phyloP scores from a whole-genome alignment of 2,797 vertebrate species.

The Falco cherrug region DNA sequence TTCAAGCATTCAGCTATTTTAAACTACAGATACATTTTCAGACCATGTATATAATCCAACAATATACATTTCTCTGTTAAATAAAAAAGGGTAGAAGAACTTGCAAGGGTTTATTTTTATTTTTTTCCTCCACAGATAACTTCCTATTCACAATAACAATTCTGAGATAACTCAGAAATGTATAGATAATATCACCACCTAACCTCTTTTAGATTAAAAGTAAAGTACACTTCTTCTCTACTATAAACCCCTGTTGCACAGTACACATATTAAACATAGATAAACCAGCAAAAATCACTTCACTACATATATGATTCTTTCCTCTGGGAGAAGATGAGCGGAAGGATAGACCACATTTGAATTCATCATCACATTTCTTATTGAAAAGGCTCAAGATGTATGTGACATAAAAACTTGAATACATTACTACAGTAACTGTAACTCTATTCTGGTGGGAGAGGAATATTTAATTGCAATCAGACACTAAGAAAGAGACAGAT shows the following conservation, averaged over 20 bases:
- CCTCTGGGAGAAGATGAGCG: background rate
- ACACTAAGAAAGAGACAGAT: background rate
- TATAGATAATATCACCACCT: background rate
- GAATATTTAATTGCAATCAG: constrained; percentile 41
- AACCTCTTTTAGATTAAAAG: background rate
- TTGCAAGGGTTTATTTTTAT: background rate
- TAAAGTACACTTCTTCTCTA: background rate
- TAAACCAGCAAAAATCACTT: constrained; percentile 16
- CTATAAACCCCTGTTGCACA: background rate
- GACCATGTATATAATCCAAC: background rate
- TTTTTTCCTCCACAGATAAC: background rate
- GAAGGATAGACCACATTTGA: background rate
- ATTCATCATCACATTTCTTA: constrained; percentile 17
- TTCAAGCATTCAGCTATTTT: background rate
- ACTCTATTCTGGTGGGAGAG: background rate
- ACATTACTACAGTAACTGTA: background rate
- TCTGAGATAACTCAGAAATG: background rate
- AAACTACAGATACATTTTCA: background rate
- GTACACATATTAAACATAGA: constrained; percentile 9
- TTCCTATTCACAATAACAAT: background rate
- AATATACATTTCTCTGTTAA: background rate
- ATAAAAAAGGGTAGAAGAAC: background rate
- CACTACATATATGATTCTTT: background rate
- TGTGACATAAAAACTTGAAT: constrained; percentile 34
- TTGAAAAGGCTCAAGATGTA: constrained; percentile 27